Evolutionary conservation across 2,113 vertebrate species (phyloP), one percentile per base, ranked within the genome.

Genomic region (Setophaga petechia): DNA sequence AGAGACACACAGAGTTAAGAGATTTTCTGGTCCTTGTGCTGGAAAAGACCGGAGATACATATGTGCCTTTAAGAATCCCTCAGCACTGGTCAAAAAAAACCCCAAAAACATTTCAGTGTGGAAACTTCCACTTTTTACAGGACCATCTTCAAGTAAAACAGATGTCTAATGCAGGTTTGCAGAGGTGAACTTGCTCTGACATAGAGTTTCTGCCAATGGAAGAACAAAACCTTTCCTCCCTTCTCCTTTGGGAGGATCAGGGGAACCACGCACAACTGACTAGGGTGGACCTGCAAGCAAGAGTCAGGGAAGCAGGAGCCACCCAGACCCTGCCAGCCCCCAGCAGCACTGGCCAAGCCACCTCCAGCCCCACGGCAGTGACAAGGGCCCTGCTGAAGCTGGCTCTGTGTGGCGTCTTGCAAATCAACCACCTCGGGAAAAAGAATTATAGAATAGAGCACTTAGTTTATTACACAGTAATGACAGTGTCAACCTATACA

Each of bases 381-480:
- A 85, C 39, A 46, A 57, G 33, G n/a, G 41, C 49, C 33, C 10
- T 52, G 31, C 63, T 66, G 39, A 37, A 78, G 41, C n/a, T 65
- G 39, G 16, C 49, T 81, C 88, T 8, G 5, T 33, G 62, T 76
- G 63, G 39, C 52, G 52, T 55, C 90, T n/a, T 94, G 54, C 51
- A 92, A 84, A 86, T 57, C 68, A 92, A 79, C 33, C 68, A 71
- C 11, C 58, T 54, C 22, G 54, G 51, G 5, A 11, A 75, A 74
- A 88, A 68, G 69, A 49, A 46, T 12, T 49, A 75, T 41, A 79
- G 66, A 78, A 90, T 2, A 89, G 54, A 87, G 35, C 62, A 30
- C 86, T 90, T 68, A 22, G 49, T 82, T 96, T 94, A 95, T 90
- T 84, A 81, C 37, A 73, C 37, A 65, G 65, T 69, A 87, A 95